These are phyloP conservation scores for Rousettus madagascariensis DNA, from an alignment of 2,797 vertebrate genomes.

Conservation along the genomic window DNA sequence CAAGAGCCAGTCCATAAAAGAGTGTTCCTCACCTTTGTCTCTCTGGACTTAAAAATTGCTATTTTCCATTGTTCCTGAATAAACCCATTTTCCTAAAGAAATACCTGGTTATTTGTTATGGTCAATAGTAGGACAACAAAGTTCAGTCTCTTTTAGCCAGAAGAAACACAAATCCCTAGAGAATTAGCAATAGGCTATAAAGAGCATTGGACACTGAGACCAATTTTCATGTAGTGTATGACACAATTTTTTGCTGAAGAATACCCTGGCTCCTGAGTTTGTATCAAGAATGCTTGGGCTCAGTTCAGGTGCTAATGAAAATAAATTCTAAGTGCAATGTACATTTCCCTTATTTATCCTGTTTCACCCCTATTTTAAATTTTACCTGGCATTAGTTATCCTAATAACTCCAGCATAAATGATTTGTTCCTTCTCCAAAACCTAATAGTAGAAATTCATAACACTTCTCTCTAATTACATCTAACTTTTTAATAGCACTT, in stretches of 20 bases:
- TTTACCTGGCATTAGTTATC: neutral
- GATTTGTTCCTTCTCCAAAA: neutral
- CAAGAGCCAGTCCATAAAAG: neutral
- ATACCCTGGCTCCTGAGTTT: neutral
- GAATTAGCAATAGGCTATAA: neutral
- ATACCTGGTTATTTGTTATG: neutral
- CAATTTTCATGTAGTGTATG: neutral
- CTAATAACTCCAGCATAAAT: neutral
- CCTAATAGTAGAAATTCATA: neutral
- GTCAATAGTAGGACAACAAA: neutral
- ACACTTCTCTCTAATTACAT: slow-evolving; percentile 15
- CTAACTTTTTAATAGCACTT: slow-evolving; percentile 19
- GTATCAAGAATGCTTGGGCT: neutral
- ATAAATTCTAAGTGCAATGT: neutral
- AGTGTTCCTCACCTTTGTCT: neutral
- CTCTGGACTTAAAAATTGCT: neutral
- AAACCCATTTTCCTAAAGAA: neutral
- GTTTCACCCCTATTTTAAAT: neutral
- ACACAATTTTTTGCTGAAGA: neutral
- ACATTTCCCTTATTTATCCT: neutral
- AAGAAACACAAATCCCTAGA: neutral
- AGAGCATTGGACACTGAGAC: neutral
- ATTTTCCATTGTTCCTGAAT: neutral
- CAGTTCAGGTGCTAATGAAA: neutral
- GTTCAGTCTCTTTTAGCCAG: neutral